phyloP scores from a whole-genome alignment of 2,888 invertebrate genomes.

The Acronicta leporina region DNA sequence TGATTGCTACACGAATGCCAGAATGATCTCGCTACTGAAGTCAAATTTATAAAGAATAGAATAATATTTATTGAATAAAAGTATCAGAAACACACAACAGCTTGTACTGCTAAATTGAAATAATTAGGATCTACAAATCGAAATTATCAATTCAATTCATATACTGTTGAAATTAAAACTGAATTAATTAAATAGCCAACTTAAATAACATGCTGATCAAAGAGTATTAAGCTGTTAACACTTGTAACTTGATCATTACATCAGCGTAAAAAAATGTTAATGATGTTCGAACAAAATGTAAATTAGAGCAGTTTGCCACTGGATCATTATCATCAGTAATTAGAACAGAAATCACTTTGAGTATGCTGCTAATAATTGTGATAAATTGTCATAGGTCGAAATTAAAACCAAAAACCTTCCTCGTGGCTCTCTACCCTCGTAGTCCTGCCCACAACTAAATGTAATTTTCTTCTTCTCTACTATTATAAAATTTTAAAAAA shows the following conservation, averaged over 20 bases:
- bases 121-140: no score
- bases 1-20: slow-evolving; percentile 13
- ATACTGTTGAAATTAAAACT: no score
- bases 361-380: neutral
- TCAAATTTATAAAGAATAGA: no score
- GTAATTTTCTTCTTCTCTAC: neutral
- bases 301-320: neutral
- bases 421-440: neutral
- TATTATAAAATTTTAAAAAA: no score
- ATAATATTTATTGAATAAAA: no score
- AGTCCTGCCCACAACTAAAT: neutral
- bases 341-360: neutral
- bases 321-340: neutral
- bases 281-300: neutral
- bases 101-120: no score
- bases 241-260: neutral
- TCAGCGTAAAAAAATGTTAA: neutral
- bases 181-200: no score
- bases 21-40: slow-evolving; percentile 9
- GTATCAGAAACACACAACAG: no score
- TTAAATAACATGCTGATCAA: no score
- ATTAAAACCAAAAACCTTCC: neutral
- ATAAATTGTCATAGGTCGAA: neutral
- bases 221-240: no score
- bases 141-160: no score